phyloP scores from a whole-genome alignment of 2,113 vertebrate species.

The Epinephelus fuscoguttatus region DNA sequence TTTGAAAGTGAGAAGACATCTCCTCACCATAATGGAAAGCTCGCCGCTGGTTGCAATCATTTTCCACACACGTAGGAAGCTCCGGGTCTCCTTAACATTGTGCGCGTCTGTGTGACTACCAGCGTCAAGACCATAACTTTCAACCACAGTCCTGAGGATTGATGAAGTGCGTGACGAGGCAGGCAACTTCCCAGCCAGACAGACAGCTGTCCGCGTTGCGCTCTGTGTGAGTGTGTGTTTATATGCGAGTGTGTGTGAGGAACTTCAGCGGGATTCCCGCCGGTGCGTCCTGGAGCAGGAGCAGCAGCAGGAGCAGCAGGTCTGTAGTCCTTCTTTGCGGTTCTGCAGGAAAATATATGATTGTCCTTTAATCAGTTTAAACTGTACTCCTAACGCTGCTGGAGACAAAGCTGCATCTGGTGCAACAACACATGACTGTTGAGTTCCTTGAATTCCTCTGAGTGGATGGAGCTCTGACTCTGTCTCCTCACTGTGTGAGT shows the following conservation, averaged over 20 bases:
- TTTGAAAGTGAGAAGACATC: slow-evolving; percentile 97
- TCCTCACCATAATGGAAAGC: slow-evolving; percentile 94
- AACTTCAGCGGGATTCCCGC: slow-evolving; percentile 50
- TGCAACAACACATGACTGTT: slow-evolving; percentile 15
- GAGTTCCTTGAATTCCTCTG: slow-evolving; percentile 33
- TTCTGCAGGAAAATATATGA: neutral
- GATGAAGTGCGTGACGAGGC: neutral
- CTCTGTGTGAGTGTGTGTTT: neutral
- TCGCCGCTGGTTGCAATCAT: slow-evolving; percentile 89
- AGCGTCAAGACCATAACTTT: slow-evolving; percentile 54
- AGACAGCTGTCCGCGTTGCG: neutral
- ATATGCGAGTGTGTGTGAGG: neutral
- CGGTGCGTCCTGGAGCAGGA: slow-evolving; percentile 34
- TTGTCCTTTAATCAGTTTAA: neutral
- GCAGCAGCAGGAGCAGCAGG: slow-evolving; percentile 20
- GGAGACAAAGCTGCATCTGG: neutral
- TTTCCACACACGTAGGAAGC: slow-evolving; percentile 51
- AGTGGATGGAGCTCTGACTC: slow-evolving; percentile 37
- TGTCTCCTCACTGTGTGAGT: neutral
- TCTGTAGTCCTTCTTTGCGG: neutral
- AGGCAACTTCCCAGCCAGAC: slow-evolving; percentile 49
- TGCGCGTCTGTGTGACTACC: slow-evolving; percentile 5
- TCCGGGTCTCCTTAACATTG: slow-evolving; percentile 50
- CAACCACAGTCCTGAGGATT: neutral
- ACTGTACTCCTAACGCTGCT: neutral